These are phyloP conservation scores for Dascyllus trimaculatus DNA, from an alignment of 2,113 vertebrate genomes.

Conservation along the genomic window DNA sequence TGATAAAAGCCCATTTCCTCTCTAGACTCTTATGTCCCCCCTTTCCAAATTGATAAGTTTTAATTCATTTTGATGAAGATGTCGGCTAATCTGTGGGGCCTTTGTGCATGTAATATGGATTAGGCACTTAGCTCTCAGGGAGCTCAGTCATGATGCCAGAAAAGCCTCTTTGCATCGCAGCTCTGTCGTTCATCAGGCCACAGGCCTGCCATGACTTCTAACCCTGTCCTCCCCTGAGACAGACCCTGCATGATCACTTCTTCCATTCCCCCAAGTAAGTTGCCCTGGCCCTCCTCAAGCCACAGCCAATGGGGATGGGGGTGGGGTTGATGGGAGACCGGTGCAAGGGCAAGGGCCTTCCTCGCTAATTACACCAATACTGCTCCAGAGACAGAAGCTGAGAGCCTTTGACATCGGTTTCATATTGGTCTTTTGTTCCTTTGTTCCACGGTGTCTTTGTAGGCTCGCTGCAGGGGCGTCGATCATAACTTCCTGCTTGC, in stretches of 20 bases:
- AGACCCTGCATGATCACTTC: conserved; percentile 61
- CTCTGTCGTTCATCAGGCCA: conserved; percentile 77
- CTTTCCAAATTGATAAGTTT: conserved; percentile 61
- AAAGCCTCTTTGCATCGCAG: conserved; percentile 80
- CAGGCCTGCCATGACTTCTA: conserved; percentile 79
- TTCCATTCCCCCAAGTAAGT: conserved; percentile 62
- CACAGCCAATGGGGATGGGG: conserved; percentile 39
- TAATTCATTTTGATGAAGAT: conserved; percentile 81
- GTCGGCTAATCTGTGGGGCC: conserved; percentile 76
- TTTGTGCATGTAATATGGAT: conserved; percentile 84
- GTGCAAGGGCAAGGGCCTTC: conserved; percentile 79
- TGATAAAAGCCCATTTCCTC: conserved; percentile 63
- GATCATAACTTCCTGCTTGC: conserved; percentile 42
- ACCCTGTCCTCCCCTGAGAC: conserved; percentile 69
- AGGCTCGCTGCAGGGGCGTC: conserved; percentile 48
- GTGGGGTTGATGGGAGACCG: conserved; percentile 63
- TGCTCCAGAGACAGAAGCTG: conserved; percentile 75
- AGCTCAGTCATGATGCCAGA: conserved; percentile 79
- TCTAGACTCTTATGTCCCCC: conserved; percentile 30
- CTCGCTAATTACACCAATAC: conserved; percentile 81
- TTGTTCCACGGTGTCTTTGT: conserved; percentile 67
- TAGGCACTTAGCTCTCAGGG: conserved; percentile 78
- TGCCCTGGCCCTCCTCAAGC: conserved; percentile 60
- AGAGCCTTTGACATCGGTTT: conserved; percentile 73
- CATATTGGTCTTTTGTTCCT: conserved; percentile 70